Conservation (phyloP, 2,113 vertebrate species). For the Diadophis punctatus region DNA sequence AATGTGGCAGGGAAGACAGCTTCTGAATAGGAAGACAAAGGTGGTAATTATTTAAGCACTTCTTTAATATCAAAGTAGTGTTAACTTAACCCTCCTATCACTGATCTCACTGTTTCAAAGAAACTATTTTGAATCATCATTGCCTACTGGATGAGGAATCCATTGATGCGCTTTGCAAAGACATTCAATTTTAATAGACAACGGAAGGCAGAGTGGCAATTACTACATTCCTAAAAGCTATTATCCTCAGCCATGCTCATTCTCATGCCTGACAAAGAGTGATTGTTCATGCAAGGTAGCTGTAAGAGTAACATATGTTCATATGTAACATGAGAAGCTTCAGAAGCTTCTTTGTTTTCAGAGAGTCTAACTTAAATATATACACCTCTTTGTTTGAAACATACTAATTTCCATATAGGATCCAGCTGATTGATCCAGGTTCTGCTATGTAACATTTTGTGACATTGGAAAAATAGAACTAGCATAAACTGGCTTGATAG, state of each 20-base stretch:
- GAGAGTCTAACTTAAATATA: background rate
- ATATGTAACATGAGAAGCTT: background rate
- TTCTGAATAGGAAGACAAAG: background rate
- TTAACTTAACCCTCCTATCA: background rate
- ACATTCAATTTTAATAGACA: background rate
- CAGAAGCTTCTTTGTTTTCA: background rate
- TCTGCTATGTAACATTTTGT: background rate
- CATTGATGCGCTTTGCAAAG: background rate
- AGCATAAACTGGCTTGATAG: background rate
- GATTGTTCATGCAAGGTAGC: background rate
- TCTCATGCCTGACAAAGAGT: background rate
- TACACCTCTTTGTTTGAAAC: background rate
- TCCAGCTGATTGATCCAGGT: background rate
- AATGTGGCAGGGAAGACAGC: background rate
- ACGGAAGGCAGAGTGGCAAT: background rate
- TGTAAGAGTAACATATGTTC: background rate
- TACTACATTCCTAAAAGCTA: background rate
- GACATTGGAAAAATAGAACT: background rate
- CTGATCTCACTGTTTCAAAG: conserved; percentile 20
- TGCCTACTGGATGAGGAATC: conserved; percentile 1
- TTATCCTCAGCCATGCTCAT: background rate
- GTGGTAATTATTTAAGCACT: conserved; percentile 6
- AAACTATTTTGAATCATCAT: conserved; percentile 10
- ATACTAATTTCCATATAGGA: background rate
- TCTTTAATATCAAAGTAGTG: background rate